These are phyloP conservation scores for Alligator mississippiensis DNA, from an alignment of 2,113 vertebrate genomes.

Conservation along the genomic window DNA sequence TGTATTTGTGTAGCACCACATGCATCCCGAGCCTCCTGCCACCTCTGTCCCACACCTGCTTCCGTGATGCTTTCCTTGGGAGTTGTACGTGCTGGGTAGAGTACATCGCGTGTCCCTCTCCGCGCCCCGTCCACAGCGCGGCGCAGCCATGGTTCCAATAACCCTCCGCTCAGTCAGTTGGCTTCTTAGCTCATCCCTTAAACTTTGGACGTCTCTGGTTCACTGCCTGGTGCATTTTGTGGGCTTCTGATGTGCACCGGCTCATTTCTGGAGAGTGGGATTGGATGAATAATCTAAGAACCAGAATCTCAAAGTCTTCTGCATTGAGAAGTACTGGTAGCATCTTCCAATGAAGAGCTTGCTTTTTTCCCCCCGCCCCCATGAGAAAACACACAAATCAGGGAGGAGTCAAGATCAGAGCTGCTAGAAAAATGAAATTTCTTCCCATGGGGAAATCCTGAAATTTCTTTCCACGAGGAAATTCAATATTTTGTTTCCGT, in stretches of 20 bases:
- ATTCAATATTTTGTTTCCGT: not conserved
- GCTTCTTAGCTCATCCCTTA: not conserved
- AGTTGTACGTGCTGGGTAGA: not conserved
- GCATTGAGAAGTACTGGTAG: not conserved
- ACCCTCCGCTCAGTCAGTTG: slow-evolving; percentile 23
- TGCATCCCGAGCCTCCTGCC: not conserved
- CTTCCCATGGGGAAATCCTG: not conserved
- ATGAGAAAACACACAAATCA: not conserved
- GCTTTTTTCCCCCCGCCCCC: not conserved
- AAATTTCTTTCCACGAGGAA: not conserved
- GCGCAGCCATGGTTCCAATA: not conserved
- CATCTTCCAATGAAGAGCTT: not conserved
- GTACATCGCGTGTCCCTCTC: not conserved
- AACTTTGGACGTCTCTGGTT: not conserved
- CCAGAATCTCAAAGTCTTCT: not conserved
- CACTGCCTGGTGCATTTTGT: not conserved
- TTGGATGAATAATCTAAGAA: not conserved
- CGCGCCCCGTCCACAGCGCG: not conserved
- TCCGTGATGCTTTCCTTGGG: slow-evolving; percentile 20
- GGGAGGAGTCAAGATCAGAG: not conserved
- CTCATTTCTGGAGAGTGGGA: not conserved
- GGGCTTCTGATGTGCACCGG: not conserved
- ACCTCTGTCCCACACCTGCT: slow-evolving; percentile 10
- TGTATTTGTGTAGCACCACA: not conserved
- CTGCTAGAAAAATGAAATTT: not conserved